A percentile compares a stretch with the other conserved stretches of the same genome.
Evolutionary conservation across 2,888 invertebrate species (phyloP).

Genomic region (Fragum sueziense): DNA sequence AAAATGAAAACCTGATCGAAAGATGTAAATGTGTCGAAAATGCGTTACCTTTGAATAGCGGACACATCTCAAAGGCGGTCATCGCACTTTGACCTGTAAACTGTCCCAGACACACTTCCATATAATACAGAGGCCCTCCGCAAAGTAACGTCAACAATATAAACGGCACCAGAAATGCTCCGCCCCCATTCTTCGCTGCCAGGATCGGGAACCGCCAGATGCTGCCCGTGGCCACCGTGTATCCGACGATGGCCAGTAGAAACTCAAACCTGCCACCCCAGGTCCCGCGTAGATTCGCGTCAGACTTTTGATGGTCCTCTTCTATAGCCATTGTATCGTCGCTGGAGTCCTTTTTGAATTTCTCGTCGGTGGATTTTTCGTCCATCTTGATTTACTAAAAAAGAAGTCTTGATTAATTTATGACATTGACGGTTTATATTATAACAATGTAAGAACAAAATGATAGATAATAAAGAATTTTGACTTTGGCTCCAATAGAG

Average conservation of each 20-base stretch:
- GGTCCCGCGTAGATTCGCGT: not conserved
- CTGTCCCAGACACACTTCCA: constrained; percentile 53
- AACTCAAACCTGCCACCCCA: constrained; percentile 47
- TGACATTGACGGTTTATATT: too few species aligned
- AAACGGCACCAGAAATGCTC: constrained; percentile 46
- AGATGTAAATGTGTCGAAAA: not conserved
- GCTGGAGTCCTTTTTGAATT: not conserved
- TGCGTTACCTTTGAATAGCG: constrained; percentile 46
- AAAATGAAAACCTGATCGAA: too few species aligned
- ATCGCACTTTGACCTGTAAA: constrained; percentile 46
- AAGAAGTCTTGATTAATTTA: too few species aligned
- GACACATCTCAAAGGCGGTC: constrained; percentile 48
- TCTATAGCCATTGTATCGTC: not conserved
- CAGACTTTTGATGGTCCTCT: too few species aligned
- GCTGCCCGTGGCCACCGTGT: constrained; percentile 33
- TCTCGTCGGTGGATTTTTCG: not conserved
- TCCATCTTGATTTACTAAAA: not conserved
- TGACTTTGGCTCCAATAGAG: too few species aligned
- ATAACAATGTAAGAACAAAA: too few species aligned
- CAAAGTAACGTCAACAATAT: constrained; percentile 38
- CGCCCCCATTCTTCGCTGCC: constrained; percentile 34
- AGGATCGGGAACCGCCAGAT: constrained; percentile 38
- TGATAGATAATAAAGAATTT: too few species aligned
- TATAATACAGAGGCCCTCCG: constrained; percentile 50
- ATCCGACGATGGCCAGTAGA: constrained; percentile 40